phyloP scores from a whole-genome alignment of 2,113 vertebrate genomes.

The Orientallactaga bullata region DNA sequence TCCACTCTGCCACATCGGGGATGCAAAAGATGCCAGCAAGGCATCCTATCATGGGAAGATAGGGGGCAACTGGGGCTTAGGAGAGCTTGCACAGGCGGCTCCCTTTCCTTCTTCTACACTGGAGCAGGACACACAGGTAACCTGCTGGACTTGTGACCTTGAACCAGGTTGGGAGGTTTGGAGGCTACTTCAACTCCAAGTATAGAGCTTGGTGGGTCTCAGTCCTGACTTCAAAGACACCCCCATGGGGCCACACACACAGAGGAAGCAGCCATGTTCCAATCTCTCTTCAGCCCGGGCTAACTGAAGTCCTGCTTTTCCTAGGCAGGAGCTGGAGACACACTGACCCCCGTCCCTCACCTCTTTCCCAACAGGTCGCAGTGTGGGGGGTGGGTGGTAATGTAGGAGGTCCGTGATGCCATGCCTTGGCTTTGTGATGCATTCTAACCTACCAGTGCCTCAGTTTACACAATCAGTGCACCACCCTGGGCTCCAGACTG shows the following conservation, averaged over 20 bases:
- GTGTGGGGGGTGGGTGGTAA: neutral
- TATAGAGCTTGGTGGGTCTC: neutral
- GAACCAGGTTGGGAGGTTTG: too few species aligned
- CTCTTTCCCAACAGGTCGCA: accelerated
- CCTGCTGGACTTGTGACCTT: neutral
- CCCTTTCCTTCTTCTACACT: neutral
- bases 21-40: accelerated
- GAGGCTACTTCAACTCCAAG: neutral
- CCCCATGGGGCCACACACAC: neutral
- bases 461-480: neutral
- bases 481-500: neutral
- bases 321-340: too few species aligned
- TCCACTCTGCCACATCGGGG: neutral
- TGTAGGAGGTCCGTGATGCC: neutral
- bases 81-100: neutral
- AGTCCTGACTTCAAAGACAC: neutral
- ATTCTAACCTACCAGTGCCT: neutral
- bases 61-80: neutral
- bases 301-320: neutral
- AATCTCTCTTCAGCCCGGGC: neutral
- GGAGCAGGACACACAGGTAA: too few species aligned
- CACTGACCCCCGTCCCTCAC: too few species aligned
- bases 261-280: neutral
- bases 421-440: too few species aligned
- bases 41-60: accelerated